Evolutionary conservation across 2,888 invertebrate species (phyloP).

Genomic region (Branchipolynoe longqiensis): DNA sequence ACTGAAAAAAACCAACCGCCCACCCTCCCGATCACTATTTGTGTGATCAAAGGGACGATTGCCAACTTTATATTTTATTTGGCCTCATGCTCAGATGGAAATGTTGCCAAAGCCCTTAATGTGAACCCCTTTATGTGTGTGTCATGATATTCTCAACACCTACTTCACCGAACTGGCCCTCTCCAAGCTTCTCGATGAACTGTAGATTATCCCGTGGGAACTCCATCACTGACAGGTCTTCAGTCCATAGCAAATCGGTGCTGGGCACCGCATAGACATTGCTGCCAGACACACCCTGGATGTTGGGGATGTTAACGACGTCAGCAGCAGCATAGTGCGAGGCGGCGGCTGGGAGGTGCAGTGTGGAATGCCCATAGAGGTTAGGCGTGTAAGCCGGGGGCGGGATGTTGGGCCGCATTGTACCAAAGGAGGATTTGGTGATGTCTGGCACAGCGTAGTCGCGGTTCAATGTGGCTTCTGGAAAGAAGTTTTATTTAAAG

Average conservation of each 20-base stretch:
- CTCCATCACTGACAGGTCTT: slow-evolving; percentile 84
- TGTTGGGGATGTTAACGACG: slow-evolving; percentile 62
- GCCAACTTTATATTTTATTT: too few species aligned
- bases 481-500: too few species aligned
- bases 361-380: slow-evolving; percentile 24
- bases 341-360: slow-evolving; percentile 10
- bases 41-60: too few species aligned
- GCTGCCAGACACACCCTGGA: slow-evolving; percentile 82
- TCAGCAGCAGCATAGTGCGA: slow-evolving; percentile 61
- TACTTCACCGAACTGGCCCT: slow-evolving; percentile 93
- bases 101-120: too few species aligned
- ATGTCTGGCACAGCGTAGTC: slow-evolving; percentile 80
- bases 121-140: too few species aligned
- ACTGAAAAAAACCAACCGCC: too few species aligned
- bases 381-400: slow-evolving; percentile 25
- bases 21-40: too few species aligned
- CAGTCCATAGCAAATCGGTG: slow-evolving; percentile 83
- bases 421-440: slow-evolving; percentile 75
- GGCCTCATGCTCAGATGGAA: too few species aligned
- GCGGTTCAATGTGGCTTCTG: slow-evolving; percentile 72
- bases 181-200: slow-evolving; percentile 92
- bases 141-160: neutral
- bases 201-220: slow-evolving; percentile 91
- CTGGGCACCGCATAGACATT: slow-evolving; percentile 84
- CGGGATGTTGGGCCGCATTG: slow-evolving; percentile 59